Base-by-base conservation (phyloP, 2,113 vertebrate genomes). In the Aramus guarauna region DNA sequence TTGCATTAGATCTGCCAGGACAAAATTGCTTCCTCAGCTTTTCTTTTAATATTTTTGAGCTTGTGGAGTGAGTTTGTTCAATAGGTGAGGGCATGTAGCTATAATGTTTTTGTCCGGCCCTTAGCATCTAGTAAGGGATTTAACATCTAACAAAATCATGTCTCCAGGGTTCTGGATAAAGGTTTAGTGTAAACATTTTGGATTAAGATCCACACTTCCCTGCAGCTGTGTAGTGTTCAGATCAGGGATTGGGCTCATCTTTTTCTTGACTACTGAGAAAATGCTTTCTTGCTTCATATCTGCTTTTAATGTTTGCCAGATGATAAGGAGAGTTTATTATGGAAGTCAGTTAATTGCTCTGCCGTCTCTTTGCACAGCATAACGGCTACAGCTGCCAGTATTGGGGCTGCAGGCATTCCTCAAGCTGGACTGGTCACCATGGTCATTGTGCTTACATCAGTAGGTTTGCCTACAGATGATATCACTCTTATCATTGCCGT, bases 401-500 rank as follows among this genome's bases (percentile, higher is more conserved):
- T 99, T 21, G 99, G 99, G 67, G 99, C 99, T 91, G 99, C 99
- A 72, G 99, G 99, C 62, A 99, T 99, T 96, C 99, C 99, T 85
- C 99, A 99, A 97, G 99, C 99, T 6, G 99, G 99, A 29, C 98
- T 99, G 92, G 99, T 99, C 95, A 99, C 99, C 82, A 99, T 99
- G 99, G 98, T 99, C 94, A 99, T 99, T 55, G 99, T 99, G 79
- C 97, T 99, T 85, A 99, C 99, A 45, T 99, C 99, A 26, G 99
- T 99, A 58, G 99, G 99, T 62, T 98, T 99, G 93, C 99, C 99
- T 78, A 99, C 99, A 11, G 99, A 99, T 87, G 99, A 99, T 97
- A 99, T 99, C 98, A 98, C 98, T 3, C 98, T 99, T 79, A 99
- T 99, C 97, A 99, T 99, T 63, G 99, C 99, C 2, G 99, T 99